These are phyloP conservation scores for Sarcophilus harrisii DNA, from an alignment of 2,797 vertebrate genomes.

Conservation along the genomic window DNA sequence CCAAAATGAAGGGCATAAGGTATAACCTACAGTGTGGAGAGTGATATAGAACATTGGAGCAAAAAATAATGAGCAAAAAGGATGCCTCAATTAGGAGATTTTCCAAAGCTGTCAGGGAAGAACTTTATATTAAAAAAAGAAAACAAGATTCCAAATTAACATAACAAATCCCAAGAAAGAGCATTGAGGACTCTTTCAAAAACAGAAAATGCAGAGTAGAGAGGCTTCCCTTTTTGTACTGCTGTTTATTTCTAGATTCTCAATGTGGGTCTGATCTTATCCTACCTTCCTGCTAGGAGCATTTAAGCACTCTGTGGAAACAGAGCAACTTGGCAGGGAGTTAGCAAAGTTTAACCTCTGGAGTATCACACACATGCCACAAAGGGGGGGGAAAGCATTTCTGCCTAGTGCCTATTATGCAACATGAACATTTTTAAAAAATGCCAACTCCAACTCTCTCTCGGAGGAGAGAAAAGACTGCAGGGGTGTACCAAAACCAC, in stretches of 20 bases:
- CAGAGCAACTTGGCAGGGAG: constrained; percentile 38
- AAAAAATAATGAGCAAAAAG: background rate
- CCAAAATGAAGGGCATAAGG: background rate
- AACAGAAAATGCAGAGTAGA: constrained; percentile 36
- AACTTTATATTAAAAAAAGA: constrained; percentile 26
- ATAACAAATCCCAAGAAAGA: constrained; percentile 59
- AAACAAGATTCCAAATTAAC: constrained; percentile 57
- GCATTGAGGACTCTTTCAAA: constrained; percentile 55
- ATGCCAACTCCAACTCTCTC: constrained; percentile 12
- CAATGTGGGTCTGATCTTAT: constrained; percentile 37
- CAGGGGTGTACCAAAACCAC: constrained; percentile 22
- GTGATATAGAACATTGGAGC: background rate
- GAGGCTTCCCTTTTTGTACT: constrained; percentile 57
- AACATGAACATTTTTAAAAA: constrained; percentile 50
- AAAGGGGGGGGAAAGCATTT: background rate
- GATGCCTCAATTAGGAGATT: constrained; percentile 52
- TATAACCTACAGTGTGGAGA: background rate
- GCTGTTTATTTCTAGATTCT: constrained; percentile 66
- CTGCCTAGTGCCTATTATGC: constrained; percentile 25
- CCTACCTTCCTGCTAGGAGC: constrained; percentile 57
- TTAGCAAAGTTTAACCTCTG: constrained; percentile 47
- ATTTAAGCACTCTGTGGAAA: constrained; percentile 60
- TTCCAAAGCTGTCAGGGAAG: constrained; percentile 27
- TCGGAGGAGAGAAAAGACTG: constrained; percentile 23
- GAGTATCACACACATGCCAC: constrained; percentile 32